A percentile compares a stretch with the other conserved stretches of the same genome.
phyloP scores from a whole-genome alignment of 2,797 vertebrate genomes.

The Argyrosomus regius region DNA sequence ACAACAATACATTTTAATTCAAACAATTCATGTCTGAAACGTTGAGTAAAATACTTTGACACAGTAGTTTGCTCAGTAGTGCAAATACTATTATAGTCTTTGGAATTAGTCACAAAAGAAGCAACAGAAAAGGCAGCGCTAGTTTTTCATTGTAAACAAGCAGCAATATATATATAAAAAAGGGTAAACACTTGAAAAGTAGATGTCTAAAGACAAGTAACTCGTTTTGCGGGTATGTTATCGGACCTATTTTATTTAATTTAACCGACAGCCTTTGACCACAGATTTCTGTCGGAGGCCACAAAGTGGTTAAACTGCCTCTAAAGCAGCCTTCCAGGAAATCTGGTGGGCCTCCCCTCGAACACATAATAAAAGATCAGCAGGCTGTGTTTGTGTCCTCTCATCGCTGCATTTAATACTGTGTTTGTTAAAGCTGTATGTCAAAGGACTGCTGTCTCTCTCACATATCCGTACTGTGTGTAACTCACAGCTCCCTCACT shows the following conservation, averaged over 20 bases:
- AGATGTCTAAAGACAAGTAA: not conserved
- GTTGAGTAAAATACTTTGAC: slow-evolving; percentile 32
- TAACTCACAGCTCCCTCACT: no score
- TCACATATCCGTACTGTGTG: not conserved
- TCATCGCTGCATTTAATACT: not conserved
- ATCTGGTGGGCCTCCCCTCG: not conserved
- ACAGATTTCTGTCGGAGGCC: not conserved
- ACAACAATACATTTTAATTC: not conserved
- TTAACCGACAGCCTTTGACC: not conserved
- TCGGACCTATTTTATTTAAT: not conserved
- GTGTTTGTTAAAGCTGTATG: not conserved
- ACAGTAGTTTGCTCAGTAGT: slow-evolving; percentile 45
- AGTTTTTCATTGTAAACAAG: slow-evolving; percentile 42
- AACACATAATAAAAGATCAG: not conserved
- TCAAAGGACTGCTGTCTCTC: not conserved
- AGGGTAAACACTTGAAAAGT: slow-evolving; percentile 11
- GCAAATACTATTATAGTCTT: slow-evolving; percentile 57
- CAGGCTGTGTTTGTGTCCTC: not conserved
- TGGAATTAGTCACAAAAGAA: slow-evolving; percentile 51
- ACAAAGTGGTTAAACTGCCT: not conserved
- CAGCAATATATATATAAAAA: slow-evolving; percentile 19
- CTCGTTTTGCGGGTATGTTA: not conserved
- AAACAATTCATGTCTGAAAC: slow-evolving; percentile 20
- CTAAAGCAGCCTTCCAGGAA: not conserved
- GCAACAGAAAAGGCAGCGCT: slow-evolving; percentile 45